phyloP scores from a whole-genome alignment of 1,140 invertebrate genomes.

The Ridgeia piscesae region DNA sequence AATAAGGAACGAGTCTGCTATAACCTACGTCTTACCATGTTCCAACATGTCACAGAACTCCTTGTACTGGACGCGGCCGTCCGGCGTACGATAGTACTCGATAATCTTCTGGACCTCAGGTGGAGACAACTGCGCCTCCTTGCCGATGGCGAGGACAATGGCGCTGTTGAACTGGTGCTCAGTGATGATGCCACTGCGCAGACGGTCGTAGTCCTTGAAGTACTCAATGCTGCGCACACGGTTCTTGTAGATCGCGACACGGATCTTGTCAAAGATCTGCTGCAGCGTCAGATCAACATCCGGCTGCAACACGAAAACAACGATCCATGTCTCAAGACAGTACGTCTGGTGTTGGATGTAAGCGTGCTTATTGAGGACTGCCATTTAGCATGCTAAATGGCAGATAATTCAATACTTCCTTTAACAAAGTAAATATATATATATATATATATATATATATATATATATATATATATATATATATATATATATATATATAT shows the following conservation, averaged over 20 bases:
- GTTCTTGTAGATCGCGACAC: conserved; percentile 53
- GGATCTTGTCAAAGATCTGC: conserved; percentile 54
- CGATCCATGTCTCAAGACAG: not conserved
- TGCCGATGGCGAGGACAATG: conserved; percentile 50
- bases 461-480: no score
- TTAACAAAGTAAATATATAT: no score
- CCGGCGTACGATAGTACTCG: conserved; percentile 50
- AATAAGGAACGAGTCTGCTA: no score
- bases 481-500: no score
- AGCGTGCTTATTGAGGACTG: no score
- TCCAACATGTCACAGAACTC: conserved; percentile 57
- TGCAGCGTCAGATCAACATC: conserved; percentile 49
- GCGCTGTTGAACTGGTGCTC: conserved; percentile 58
- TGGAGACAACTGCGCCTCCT: conserved; percentile 51
- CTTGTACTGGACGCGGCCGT: conserved; percentile 54
- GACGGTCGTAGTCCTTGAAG: conserved; percentile 57
- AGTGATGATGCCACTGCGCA: conserved; percentile 54
- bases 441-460: no score
- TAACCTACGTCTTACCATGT: no score
- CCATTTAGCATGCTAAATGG: no score
- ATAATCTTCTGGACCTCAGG: conserved; percentile 54
- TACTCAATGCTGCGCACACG: conserved; percentile 56
- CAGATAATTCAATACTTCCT: no score
- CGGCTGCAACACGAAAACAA: conserved; percentile 32
- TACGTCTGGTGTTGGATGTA: no score